Evolutionary conservation across 2,113 vertebrate genomes (phyloP).

Genomic region (Garra rufa): DNA sequence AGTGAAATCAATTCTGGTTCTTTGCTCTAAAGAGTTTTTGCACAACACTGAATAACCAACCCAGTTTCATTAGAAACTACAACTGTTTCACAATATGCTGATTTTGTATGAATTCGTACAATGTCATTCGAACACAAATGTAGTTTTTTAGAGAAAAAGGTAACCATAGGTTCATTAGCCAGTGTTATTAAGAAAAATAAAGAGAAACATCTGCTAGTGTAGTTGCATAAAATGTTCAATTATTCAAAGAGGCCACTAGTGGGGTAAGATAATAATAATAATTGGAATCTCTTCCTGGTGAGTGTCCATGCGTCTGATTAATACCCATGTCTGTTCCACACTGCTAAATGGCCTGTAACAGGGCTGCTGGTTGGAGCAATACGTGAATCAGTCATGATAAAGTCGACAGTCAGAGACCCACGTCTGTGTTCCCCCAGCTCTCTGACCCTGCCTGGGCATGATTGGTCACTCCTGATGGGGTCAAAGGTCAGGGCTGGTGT

Average conservation of each 20-base stretch:
- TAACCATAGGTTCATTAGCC: background rate
- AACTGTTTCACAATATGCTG: background rate
- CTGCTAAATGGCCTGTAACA: constrained; percentile 44
- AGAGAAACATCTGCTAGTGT: background rate
- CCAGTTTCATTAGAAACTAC: background rate
- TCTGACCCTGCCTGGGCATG: constrained; percentile 45
- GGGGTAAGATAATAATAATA: background rate
- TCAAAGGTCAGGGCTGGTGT: constrained; percentile 42
- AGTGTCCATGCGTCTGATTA: background rate
- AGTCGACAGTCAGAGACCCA: constrained; percentile 33
- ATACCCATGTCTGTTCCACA: background rate
- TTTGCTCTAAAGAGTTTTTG: background rate
- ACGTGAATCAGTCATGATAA: constrained; percentile 56
- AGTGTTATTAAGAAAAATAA: background rate
- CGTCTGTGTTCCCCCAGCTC: constrained; percentile 34
- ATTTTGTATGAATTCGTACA: background rate
- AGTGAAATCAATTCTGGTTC: background rate
- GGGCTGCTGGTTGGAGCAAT: constrained; percentile 2
- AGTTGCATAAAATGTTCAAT: background rate
- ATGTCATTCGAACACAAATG: too few relatives aligned
- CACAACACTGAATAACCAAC: background rate
- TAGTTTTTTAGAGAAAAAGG: background rate
- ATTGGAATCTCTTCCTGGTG: background rate
- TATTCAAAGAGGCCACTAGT: background rate
- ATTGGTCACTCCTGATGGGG: constrained; percentile 53